A percentile compares a stretch with the other conserved stretches of the same genome.
Evolutionary conservation across 2,888 invertebrate genomes (phyloP).

Genomic region (Hydriomena furcata): DNA sequence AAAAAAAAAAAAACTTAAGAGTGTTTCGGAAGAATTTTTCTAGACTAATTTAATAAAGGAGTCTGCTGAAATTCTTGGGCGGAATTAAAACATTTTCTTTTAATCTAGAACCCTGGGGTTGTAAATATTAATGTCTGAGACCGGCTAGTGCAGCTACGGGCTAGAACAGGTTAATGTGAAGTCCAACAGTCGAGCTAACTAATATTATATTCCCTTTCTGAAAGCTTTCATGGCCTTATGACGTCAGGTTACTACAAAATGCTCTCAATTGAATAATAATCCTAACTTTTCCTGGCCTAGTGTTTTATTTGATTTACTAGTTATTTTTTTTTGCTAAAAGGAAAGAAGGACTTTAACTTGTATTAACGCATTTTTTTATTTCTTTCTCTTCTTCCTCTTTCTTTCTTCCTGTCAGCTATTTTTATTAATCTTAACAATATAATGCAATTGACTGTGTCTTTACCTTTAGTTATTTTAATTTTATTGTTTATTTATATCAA

Average conservation of each 20-base stretch:
- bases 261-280: conserved; percentile 11
- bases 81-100: conserved; percentile 30
- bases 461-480: no score
- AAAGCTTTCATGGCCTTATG: conserved; percentile 8
- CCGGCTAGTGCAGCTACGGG: not conserved
- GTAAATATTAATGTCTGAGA: conserved; percentile 8
- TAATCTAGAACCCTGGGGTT: conserved; percentile 10
- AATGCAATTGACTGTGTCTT: no score
- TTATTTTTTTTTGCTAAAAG: no score
- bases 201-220: conserved; percentile 15
- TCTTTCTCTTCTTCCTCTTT: no score
- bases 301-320: no score
- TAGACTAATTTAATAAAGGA: conserved; percentile 37
- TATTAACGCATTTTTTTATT: no score
- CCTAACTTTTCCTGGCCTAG: not conserved
- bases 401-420: no score
- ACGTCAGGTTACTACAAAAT: conserved; percentile 5
- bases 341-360: no score
- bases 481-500: no score
- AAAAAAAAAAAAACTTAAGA: conserved; percentile 46
- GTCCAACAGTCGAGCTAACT: conserved; percentile 1
- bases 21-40: conserved; percentile 42
- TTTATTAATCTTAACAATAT: no score
- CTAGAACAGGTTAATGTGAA: conserved; percentile 5
- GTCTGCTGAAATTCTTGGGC: conserved; percentile 30